These are phyloP conservation scores for Daphoenositta chrysoptera DNA, from an alignment of 2,113 vertebrate species.

Conservation along the genomic window DNA sequence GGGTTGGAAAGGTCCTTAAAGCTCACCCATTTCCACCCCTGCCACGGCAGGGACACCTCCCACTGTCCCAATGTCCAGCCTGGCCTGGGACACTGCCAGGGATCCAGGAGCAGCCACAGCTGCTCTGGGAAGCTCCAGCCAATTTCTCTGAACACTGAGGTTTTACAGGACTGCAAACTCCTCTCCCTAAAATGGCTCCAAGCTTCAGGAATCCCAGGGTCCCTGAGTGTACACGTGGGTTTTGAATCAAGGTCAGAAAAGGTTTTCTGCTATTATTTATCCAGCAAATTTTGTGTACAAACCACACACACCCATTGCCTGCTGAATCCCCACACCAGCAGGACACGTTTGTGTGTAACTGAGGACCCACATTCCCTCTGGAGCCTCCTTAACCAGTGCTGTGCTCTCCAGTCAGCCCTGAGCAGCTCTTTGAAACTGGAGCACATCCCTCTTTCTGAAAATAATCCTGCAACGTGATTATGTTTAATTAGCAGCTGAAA, in stretches of 20 bases:
- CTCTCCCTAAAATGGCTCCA: not conserved
- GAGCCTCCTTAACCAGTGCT: not conserved
- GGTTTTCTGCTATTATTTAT: not conserved
- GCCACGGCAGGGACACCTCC: not conserved
- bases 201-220: not conserved
- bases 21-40: accelerated
- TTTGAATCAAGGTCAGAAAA: not conserved
- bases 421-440: not conserved
- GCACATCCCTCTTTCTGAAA: not conserved
- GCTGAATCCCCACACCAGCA: accelerated
- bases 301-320: not conserved
- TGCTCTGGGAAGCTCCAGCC: not conserved
- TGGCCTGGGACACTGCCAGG: not conserved
- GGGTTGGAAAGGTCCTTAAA: not conserved
- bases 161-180: not conserved
- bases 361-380: not conserved
- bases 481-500: slow-evolving; percentile 4
- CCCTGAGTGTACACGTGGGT: accelerated
- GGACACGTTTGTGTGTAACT: not conserved
- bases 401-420: not conserved
- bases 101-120: not conserved
- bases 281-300: accelerated
- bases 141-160: not conserved
- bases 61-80: not conserved
- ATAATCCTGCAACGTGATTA: not conserved